Evolutionary conservation across 2,113 vertebrate genomes (phyloP), one percentile per base, ranked within the genome.

Genomic region (Pholis gunnellus): DNA sequence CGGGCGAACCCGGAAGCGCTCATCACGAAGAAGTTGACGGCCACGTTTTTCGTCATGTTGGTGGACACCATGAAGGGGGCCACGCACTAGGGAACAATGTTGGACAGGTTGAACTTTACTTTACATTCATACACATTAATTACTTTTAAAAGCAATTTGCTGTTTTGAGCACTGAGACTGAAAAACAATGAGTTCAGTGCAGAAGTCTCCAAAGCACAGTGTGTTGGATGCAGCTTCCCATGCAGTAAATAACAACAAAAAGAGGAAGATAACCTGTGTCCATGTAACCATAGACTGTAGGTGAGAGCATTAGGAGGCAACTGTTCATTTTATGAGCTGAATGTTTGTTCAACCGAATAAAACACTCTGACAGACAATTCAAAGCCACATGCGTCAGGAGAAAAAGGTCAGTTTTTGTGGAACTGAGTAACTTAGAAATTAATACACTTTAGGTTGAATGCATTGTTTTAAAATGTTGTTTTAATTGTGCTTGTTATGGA

Each of bases 11-110:
- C 88, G 0, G 92, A 20, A 0, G 95, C 61, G 1, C 64, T 91
- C 88, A 94, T 92, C 20, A 95, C 68, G 1, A 94, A n/a, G 36
- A 50, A 20, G 69, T 72, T 92, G 18, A 38, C 66, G 0, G 46
- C 9, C 0, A 77, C 0, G n/a, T 91, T 86, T 0, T 38, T 0
- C 0, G 90, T 96, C 95, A 96, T 95, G 82, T 93, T 95, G 57
- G 96, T 95, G 68, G 94, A 94, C 1, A 96, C 94, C n/a, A 95
- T 0, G 3, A 89, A 67, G 0, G 96, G 96, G 27, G 83, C 44
- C 38, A 96, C 93, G 36, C 94, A 95, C 96, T 97, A 83, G 15
- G 72, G 70, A 71, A 42, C 76, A 18, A 52, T 9, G 4, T 82
- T 63, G 3, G 17, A 67, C 6, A 29, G 3, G 6, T 4, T 27